Base-by-base conservation (phyloP, 2,113 vertebrate genomes). In the Microtus ochrogaster region DNA sequence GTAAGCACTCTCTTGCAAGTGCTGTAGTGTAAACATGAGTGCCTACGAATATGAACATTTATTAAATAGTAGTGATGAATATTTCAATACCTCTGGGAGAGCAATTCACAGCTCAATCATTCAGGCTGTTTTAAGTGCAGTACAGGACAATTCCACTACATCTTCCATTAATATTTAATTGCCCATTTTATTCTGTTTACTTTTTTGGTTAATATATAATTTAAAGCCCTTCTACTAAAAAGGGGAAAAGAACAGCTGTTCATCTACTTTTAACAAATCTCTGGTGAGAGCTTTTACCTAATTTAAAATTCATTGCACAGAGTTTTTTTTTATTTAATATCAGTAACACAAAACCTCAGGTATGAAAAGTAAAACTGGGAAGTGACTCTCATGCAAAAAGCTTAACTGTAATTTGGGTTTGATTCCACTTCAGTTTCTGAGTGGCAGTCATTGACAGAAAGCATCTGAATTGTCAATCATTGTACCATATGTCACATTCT, bases 171-270 rank as follows among this genome's bases (percentile, higher is more conserved):
- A 99, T 99, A 99, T 99, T 99, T 99, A 98, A 99, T 99, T 98
- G 97, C 97, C 98, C 97, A 98, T 99, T 99, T 99, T 99, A 99
- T 99, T 99, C 98, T 99, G 98, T 99, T 99, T 99, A 99, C 98
- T 98, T 99, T 99, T 99, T 98, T 97, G 96, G 98, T 99, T 99
- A 99, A 99, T 99, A 98, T 98, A 99, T 99, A 99, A 99, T 99
- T 99, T 98, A 99, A 98, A 99, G 92, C 96, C 94, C 96, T 98
- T 98, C 98, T 97, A 98, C 98, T 98, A 98, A 98, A 98, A 98
- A 98, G 97, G 44, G 41, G 84, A 47, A 1, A 94, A 95, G 98
- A 98, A 98, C 98, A 98, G 98, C 98, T 97, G 98, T 98, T 98
- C 98, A 97, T 97, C 97, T 98, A 98, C 98, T 99, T 99, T 99